A percentile compares a stretch with the other conserved stretches of the same genome.
These are phyloP conservation scores for Leptothorax acervorum DNA, from an alignment of 2,888 invertebrate genomes.

Conservation along the genomic window DNA sequence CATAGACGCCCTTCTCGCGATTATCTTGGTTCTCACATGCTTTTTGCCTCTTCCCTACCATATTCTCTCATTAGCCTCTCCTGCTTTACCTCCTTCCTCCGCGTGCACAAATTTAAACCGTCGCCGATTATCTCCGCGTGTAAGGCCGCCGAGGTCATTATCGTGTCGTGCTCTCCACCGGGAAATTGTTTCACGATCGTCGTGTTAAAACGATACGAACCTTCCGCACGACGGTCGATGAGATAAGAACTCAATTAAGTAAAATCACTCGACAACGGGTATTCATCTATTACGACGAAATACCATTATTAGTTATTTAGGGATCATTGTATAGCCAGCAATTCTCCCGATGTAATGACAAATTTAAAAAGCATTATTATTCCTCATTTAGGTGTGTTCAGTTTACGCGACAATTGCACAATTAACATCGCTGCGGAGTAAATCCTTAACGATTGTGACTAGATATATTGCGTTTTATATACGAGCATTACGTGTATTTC, in stretches of 20 bases:
- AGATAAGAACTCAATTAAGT: constrained; percentile 51
- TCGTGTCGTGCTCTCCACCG: constrained; percentile 48
- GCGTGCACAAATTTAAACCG: constrained; percentile 57
- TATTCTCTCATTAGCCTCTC: neutral
- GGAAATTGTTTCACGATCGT: constrained; percentile 64
- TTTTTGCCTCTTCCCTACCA: neutral
- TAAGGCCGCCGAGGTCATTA: constrained; percentile 63
- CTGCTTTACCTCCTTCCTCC: neutral
- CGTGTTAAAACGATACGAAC: constrained; percentile 32
- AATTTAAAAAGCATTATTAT: neutral
- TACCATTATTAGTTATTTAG: neutral
- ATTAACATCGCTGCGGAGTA: neutral
- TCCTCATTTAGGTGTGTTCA: neutral
- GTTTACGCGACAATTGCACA: neutral
- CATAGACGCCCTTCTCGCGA: constrained; percentile 7
- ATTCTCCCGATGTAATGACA: neutral
- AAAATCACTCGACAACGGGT: constrained; percentile 17
- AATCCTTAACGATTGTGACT: neutral
- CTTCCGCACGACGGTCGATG: constrained; percentile 41
- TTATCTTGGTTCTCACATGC: constrained; percentile 3
- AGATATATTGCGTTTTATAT: neutral
- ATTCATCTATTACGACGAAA: constrained; percentile 13
- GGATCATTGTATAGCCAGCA: neutral
- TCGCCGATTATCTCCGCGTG: constrained; percentile 65
- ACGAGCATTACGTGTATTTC: neutral